phyloP scores from a whole-genome alignment of 2,113 vertebrate genomes.

The Poeciliopsis turrubarensis region DNA sequence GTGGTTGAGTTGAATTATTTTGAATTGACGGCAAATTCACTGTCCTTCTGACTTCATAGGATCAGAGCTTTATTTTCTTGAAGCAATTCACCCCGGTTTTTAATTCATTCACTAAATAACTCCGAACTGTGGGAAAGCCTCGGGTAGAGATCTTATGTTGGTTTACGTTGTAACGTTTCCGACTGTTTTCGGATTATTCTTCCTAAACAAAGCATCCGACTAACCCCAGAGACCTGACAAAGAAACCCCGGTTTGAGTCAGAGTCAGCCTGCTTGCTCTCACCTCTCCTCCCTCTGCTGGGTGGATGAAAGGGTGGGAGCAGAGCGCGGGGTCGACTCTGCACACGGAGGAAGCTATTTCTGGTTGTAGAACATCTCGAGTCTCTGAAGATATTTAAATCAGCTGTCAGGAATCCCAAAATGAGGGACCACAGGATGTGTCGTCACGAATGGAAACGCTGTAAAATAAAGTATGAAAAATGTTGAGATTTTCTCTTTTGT shows the following conservation, averaged over 20 bases:
- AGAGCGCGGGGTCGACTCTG: background rate
- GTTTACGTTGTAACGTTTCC: background rate
- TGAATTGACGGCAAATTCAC: too few species aligned
- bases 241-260: background rate
- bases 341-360: background rate
- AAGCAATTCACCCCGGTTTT: too few species aligned
- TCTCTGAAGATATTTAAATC: background rate
- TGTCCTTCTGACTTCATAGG: too few species aligned
- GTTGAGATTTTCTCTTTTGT: background rate
- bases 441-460: background rate
- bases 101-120: too few species aligned
- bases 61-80: too few species aligned
- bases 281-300: background rate
- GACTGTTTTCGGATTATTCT: background rate
- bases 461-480: background rate
- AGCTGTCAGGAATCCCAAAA: background rate
- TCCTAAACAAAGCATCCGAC: background rate
- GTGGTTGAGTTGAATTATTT: too few species aligned
- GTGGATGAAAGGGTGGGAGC: background rate
- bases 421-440: background rate
- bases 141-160: background rate
- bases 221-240: background rate
- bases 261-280: background rate
- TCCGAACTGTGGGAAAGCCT: too few species aligned
- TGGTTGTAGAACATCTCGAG: background rate